Percentiles rank a stretch among this genome's conserved stretches.
These are phyloP conservation scores for Temnothorax unifasciatus DNA, from an alignment of 2,888 invertebrate genomes.

Conservation along the genomic window DNA sequence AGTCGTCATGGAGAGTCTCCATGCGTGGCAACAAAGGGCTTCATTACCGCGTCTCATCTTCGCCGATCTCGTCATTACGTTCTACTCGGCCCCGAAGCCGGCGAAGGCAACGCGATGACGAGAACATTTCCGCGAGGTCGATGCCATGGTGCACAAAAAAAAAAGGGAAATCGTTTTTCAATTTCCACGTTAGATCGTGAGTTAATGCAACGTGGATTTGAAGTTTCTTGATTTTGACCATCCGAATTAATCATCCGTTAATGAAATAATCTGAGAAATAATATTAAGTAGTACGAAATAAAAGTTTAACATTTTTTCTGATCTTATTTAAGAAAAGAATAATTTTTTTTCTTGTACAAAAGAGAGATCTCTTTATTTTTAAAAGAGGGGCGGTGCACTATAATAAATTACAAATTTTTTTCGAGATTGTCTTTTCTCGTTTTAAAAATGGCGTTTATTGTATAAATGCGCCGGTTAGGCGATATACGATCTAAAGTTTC, in stretches of 20 bases:
- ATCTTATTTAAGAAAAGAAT: neutral
- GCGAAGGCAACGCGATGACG: slow-evolving; percentile 29
- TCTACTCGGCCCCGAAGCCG: slow-evolving; percentile 11
- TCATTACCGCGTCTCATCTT: slow-evolving; percentile 41
- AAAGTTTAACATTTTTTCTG: neutral
- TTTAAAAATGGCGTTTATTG: neutral
- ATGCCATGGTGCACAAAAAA: neutral
- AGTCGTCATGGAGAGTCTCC: slow-evolving; percentile 14
- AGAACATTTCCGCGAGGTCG: slow-evolving; percentile 18
- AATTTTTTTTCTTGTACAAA: neutral
- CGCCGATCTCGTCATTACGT: slow-evolving; percentile 46
- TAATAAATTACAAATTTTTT: neutral
- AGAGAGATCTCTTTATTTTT: neutral
- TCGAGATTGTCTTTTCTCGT: neutral
- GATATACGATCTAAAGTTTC: slow-evolving; percentile 16
- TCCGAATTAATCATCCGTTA: neutral
- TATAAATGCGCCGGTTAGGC: neutral
- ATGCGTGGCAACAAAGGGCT: slow-evolving; percentile 38
- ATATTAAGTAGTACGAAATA: neutral
- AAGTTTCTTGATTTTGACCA: neutral
- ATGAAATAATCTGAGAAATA: neutral
- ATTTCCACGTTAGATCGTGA: slow-evolving; percentile 5
- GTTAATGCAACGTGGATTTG: neutral
- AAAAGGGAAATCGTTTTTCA: slow-evolving; percentile 40
- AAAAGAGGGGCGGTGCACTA: no score